Base-by-base conservation (phyloP, 1,140 invertebrate genomes). In the Euwallacea similis region DNA sequence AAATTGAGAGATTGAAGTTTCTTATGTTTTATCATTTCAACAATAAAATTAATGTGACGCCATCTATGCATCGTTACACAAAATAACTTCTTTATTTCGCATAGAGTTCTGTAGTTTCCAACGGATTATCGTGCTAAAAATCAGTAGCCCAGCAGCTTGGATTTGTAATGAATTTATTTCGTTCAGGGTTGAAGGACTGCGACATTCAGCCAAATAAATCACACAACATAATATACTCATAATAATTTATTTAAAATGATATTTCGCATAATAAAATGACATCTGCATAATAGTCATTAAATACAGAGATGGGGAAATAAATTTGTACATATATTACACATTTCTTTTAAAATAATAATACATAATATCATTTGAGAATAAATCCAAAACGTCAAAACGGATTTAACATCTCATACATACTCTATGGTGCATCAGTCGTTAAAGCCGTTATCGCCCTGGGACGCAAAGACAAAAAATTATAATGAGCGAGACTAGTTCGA, bases 401-500 rank as follows among this genome's bases (percentile, higher is more conserved):
- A 33, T 33, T 33, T 33, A 59, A 58, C 53, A 68, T 56, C 16
- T 68, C 60, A 59, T 54, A 10, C 9, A 58, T 16, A 58, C 11
- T n/a, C 11, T 11, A 9, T 2, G 8, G 55, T 46, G 21, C 21
- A 47, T 11, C n/a, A 15, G 61, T 41, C 50, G 41, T n/a, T 42
- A 10, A 59, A 16, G 10, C n/a, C 10, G n/a, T 7, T 10, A 59
- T 15, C 13, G 10, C 50, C 15, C 21, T 59, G 7, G 59, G 9
- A 42, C n/a, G 59, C 33, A 61, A 41, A 61, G 59, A 61, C 6
- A 42, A 54, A 56, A 71, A 71, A 50, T 16, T 69, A 77, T 33
- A 33, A 74, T 73, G 73, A 76, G 73, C 71, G 68, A 74, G 78
- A 79, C 78, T 79, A 79, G 78, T 79, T 78, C 58, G 71, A 79